These are phyloP conservation scores for Masticophis lateralis DNA, from an alignment of 2,797 vertebrate genomes.

Conservation along the genomic window DNA sequence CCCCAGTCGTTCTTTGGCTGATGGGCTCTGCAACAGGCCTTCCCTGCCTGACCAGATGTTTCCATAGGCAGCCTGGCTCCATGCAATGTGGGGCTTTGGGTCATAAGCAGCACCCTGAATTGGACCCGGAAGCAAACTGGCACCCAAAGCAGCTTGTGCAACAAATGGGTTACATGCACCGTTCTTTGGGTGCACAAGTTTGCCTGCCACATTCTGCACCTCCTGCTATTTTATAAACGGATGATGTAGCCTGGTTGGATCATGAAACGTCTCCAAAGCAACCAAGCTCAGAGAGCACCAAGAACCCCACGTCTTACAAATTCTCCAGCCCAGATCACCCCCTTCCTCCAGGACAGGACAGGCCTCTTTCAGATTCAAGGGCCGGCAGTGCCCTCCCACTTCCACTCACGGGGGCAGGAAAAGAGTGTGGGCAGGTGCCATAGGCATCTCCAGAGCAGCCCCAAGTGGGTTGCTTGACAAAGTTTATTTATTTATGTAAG, in stretches of 20 bases:
- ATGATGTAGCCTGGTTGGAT: not conserved
- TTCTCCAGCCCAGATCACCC: not conserved
- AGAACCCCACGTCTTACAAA: not conserved
- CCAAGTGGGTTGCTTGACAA: too few species aligned
- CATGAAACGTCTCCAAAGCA: not conserved
- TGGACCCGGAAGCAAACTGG: not conserved
- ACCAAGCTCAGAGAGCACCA: not conserved
- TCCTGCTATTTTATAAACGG: not conserved
- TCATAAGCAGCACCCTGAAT: not conserved
- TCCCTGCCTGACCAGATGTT: not conserved
- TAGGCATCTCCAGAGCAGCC: not conserved
- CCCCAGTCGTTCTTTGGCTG: not conserved
- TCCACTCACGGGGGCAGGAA: not conserved
- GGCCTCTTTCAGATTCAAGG: rapidly evolving
- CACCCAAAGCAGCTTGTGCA: not conserved
- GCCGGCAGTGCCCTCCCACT: not conserved
- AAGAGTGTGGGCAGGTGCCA: not conserved
- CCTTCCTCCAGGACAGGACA: too few species aligned
- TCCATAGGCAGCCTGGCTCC: not conserved
- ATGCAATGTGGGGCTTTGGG: too few species aligned
- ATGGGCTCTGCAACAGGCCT: too few species aligned
- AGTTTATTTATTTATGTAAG: rapidly evolving
- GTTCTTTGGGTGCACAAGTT: not conserved
- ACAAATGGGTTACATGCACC: not conserved
- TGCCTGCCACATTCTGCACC: too few species aligned